A percentile compares a stretch with the other conserved stretches of the same genome.
Evolutionary conservation across 1,140 invertebrate species (phyloP).

Genomic region (Alviniconcha marisindica): DNA sequence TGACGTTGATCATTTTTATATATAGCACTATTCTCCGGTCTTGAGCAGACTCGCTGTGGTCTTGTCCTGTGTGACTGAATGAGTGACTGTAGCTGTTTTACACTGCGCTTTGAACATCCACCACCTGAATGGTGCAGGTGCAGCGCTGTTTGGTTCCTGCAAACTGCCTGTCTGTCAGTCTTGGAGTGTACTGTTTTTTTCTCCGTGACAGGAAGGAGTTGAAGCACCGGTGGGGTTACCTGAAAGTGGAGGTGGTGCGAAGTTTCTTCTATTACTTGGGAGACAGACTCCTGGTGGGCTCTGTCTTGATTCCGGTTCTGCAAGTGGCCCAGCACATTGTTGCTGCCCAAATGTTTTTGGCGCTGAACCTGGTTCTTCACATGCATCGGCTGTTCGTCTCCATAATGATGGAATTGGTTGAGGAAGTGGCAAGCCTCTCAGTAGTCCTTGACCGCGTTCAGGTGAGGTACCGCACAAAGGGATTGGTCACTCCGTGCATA

Average conservation of each 20-base stretch:
- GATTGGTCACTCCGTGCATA: neutral
- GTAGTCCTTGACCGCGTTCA: conserved; percentile 12
- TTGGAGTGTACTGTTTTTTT: neutral
- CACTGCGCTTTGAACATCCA: neutral
- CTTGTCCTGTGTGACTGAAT: too few relatives aligned
- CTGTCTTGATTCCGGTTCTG: too few relatives aligned
- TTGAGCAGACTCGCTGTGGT: too few relatives aligned
- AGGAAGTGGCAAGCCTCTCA: neutral
- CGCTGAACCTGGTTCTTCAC: neutral
- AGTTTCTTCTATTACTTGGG: conserved; percentile 31
- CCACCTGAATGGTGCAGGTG: too few relatives aligned
- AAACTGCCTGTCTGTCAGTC: neutral
- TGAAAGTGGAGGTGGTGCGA: conserved; percentile 19
- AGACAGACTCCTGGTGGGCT: neutral
- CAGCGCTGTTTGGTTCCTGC: neutral
- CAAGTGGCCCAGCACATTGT: too few relatives aligned
- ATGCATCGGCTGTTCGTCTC: conserved; percentile 25
- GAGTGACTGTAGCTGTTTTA: neutral
- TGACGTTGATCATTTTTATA: too few relatives aligned
- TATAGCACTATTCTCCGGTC: too few relatives aligned
- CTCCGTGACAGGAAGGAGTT: conserved; percentile 13
- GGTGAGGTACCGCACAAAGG: neutral
- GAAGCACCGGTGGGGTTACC: conserved; percentile 15
- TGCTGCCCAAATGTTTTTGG: conserved; percentile 35
- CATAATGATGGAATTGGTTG: conserved; percentile 28